Conservation (phyloP, 2,113 vertebrate species). For the Opisthocomus hoazin region DNA sequence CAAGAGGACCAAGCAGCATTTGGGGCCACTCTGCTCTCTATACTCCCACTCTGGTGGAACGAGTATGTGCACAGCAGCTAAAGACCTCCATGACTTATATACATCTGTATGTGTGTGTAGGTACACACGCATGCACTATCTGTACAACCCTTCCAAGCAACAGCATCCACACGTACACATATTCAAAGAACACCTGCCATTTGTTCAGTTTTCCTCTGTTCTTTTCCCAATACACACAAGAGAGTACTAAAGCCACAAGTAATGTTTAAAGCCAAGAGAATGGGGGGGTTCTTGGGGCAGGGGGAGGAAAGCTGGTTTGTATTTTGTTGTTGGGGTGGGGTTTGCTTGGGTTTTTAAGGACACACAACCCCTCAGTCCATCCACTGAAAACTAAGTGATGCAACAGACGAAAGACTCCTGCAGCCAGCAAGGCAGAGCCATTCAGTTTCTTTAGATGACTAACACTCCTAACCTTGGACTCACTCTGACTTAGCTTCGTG, state of each 20-base stretch:
- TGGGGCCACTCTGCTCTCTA: neutral
- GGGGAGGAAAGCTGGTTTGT: neutral
- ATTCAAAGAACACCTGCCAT: neutral
- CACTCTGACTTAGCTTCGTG: slow-evolving; percentile 71
- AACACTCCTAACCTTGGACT: slow-evolving; percentile 71
- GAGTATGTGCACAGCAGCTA: neutral
- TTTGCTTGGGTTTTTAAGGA: neutral
- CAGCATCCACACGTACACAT: neutral
- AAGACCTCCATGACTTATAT: neutral
- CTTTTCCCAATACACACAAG: neutral
- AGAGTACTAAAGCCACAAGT: neutral
- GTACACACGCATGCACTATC: neutral
- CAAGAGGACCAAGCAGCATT: neutral
- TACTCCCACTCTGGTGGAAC: neutral
- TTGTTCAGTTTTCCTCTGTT: neutral
- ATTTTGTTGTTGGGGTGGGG: neutral
- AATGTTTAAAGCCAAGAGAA: neutral
- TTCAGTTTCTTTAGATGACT: neutral
- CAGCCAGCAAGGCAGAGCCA: neutral
- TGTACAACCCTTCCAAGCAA: neutral
- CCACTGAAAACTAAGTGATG: neutral
- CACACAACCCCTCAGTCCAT: neutral
- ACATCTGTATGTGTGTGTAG: too few relatives aligned
- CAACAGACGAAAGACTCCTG: neutral
- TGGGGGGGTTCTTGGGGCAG: too few relatives aligned